Percentiles rank a stretch among this genome's conserved stretches.
Conservation (phyloP, 2,797 vertebrate species). For the Eulemur albifrons region DNA sequence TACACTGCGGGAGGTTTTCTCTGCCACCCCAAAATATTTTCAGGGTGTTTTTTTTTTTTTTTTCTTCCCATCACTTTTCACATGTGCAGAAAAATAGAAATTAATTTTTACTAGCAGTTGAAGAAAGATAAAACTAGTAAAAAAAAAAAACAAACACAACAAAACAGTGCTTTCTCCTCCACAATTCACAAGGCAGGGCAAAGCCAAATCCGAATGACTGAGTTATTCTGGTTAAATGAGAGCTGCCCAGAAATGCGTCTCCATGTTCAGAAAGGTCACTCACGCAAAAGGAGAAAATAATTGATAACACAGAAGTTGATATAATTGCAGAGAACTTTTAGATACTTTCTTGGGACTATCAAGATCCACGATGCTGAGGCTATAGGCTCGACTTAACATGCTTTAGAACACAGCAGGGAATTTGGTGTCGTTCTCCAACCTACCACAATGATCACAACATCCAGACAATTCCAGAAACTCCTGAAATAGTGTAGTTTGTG, state of each 20-base stretch:
- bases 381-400: neutral
- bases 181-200: neutral
- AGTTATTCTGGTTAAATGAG: neutral
- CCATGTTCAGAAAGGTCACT: neutral
- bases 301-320: neutral
- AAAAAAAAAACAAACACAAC: neutral
- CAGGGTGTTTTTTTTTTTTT: neutral
- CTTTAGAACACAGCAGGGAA: neutral
- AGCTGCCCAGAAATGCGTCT: neutral
- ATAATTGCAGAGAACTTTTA: neutral
- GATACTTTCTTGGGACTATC: neutral
- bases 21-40: neutral
- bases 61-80: conserved; percentile 1
- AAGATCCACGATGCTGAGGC: neutral
- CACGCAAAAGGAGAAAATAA: neutral
- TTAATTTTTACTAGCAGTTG: neutral
- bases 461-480: conserved; percentile 97
- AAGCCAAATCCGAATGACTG: neutral
- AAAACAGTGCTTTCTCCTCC: neutral
- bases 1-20: neutral
- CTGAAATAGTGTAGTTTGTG: conserved; percentile 94
- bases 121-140: conserved; percentile 16
- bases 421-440: conserved; percentile 53
- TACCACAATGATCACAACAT: conserved; percentile 93
- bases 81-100: neutral